Percentiles rank a stretch among this genome's conserved stretches.
These are phyloP conservation scores for Sycon ciliatum DNA, from an alignment of 37 sponge, comb jelly and placozoan species.

Conservation along the genomic window DNA sequence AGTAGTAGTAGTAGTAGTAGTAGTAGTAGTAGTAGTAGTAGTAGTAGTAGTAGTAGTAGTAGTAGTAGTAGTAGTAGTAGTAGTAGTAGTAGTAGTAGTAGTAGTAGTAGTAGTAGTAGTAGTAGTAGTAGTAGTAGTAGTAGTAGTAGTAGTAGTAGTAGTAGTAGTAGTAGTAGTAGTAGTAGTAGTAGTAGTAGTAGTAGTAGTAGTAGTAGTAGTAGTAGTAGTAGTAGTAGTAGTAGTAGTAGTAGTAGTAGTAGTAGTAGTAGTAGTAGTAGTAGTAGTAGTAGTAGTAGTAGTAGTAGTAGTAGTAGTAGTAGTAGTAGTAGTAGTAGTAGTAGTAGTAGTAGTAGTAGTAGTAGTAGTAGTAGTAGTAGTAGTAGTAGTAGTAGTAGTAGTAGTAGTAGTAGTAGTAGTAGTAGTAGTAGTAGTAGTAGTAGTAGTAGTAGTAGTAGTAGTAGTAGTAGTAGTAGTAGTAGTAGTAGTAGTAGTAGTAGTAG, in stretches of 20 bases:
- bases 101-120: conserved; percentile 8
- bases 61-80: conserved; percentile 8
- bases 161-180: conserved; percentile 8
- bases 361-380: conserved; percentile 8
- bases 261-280: conserved; percentile 6
- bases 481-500: conserved; percentile 8
- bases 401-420: conserved; percentile 8
- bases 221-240: conserved; percentile 8
- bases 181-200: conserved; percentile 8
- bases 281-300: conserved; percentile 8
- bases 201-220: conserved; percentile 6
- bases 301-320: conserved; percentile 8
- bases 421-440: conserved; percentile 8
- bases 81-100: conserved; percentile 6
- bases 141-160: conserved; percentile 6
- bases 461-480: conserved; percentile 8
- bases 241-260: conserved; percentile 8
- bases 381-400: conserved; percentile 6
- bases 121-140: conserved; percentile 8
- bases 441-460: conserved; percentile 6
- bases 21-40: conserved; percentile 6
- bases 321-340: conserved; percentile 6
- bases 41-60: conserved; percentile 8
- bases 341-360: conserved; percentile 8
- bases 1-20: conserved; percentile 8